A percentile compares a stretch with the other conserved stretches of the same genome.
Evolutionary conservation across 2,888 invertebrate genomes (phyloP).

Genomic region (Thereva nobilitata): DNA sequence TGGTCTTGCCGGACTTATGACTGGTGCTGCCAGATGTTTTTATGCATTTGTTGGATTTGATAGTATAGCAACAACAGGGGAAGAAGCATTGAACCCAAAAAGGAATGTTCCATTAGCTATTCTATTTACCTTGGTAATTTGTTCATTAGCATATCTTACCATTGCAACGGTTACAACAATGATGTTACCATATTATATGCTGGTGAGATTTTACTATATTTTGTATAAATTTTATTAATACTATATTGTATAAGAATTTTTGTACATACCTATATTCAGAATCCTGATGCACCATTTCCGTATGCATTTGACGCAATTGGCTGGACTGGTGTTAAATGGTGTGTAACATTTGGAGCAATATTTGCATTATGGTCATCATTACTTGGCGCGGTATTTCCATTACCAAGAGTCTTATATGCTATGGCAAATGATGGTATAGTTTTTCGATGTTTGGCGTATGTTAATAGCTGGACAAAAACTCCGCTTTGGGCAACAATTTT

Average conservation of each 20-base stretch:
- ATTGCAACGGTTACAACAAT: conserved; percentile 90
- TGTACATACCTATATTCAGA: no score
- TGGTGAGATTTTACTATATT: conserved; percentile 61
- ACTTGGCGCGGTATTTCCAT: conserved; percentile 84
- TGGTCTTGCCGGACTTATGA: conserved; percentile 84
- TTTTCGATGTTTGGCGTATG: conserved; percentile 71
- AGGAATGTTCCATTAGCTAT: conserved; percentile 89
- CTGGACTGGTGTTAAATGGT: conserved; percentile 79
- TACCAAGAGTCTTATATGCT: conserved; percentile 85
- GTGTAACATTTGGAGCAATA: conserved; percentile 88
- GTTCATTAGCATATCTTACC: conserved; percentile 88
- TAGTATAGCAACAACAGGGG: conserved; percentile 86
- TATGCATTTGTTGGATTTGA: conserved; percentile 97
- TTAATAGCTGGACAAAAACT: conserved; percentile 75
- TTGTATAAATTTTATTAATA: background rate
- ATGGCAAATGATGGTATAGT: conserved; percentile 89
- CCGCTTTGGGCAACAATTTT: conserved; percentile 76
- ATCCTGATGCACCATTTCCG: conserved; percentile 84
- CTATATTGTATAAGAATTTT: conserved; percentile 38
- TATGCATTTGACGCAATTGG: conserved; percentile 78
- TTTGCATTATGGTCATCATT: conserved; percentile 89
- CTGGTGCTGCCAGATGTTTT: conserved; percentile 83
- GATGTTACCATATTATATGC: conserved; percentile 90
- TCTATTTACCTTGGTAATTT: conserved; percentile 77
- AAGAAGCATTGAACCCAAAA: conserved; percentile 93